Base-by-base conservation (phyloP, 2,113 vertebrate species). In the Podarcis raffonei region DNA sequence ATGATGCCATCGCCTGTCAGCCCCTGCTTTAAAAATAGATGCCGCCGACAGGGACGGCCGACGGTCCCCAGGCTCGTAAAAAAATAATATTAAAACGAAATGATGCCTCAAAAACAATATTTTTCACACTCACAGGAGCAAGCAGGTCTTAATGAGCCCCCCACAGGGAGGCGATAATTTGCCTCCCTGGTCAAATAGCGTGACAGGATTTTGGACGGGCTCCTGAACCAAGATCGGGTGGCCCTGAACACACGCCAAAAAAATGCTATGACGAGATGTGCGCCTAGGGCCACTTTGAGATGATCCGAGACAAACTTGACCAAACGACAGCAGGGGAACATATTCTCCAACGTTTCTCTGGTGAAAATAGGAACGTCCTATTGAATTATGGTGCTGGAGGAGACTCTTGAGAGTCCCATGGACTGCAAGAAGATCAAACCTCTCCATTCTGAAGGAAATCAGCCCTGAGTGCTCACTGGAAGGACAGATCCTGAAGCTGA, bases 61-160 rank as follows among this genome's bases (percentile, higher is more conserved):
- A 78, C 35, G 16, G 72, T 20, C 32, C 84, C 57, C 74, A 30
- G 59, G 39, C 68, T 72, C 53, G 18, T 57, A 53, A 27, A 66
- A 37, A 68, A 25, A 82, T 65, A 20, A 4, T 18, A 27, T 69
- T 23, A 62, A 62, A 75, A n/a, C 2, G 20, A 80, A 69, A 57
- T 16, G 8, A 53, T 25, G n/a, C 39, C n/a, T 68, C 76, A 87
- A 87, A 69, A 80, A 8, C 39, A 87, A 87, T 87, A 87, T 87
- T 87, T 87, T 80, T 69, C 85, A 32, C 76, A 25, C 85, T 69
- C 39, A 30, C 76, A 62, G 30, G 62, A 87, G 65, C 3, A 39
- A 35, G 32, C 27, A 27, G 76, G n/a, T 35, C 39, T 86, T 69
- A 87, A 87, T 87, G 76, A 57, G 65, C 27, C 27, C 62, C 85